Base-by-base conservation (phyloP, 2,888 invertebrate species). In the Augiades crinisus region DNA sequence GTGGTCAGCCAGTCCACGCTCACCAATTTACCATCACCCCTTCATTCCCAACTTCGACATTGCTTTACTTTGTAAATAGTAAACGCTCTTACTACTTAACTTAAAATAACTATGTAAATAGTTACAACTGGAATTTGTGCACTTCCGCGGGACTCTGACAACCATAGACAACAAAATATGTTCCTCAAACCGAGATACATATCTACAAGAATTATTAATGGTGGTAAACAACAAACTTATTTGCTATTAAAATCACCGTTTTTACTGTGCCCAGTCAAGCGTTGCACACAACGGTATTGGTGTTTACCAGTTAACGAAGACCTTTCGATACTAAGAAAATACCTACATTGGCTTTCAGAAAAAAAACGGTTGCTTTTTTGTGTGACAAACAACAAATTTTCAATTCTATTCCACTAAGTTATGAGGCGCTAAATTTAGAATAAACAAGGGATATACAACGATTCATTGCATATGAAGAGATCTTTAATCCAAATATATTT, bases 261-360 rank as follows among this genome's bases (percentile, higher is more conserved):
- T 71, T 75, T 70, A 27, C 34, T 10, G 30, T 60, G 59, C 49
- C 63, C 60, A 63, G 72, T 72, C 65, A 75, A 64, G 73, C 71
- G 64, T 70, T 72, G 72, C 70, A 70, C 66, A 70, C 57, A 69
- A 67, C 63, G 63, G 67, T 67, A 62, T 52, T 56, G 45, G 41
- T 45, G 36, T 27, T 30, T n/a, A 47, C 77, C 70, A 74, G 10
- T 53, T 6, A 49, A 57, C 2, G 16, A 2, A 61, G 73, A 67
- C 21, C 67, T 43, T 19, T 36, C 6, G 0, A 16, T 34, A 41
- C 14, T 33, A 19, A 24, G 33, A 17, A 34, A 24, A 17, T 31
- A 7, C 40, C 12, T 22, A 40, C 31, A 31, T 40, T 47, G 38
- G 38, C 21, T 22, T 19, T 47, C 38, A 38, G 40, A 33, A 47